Evolutionary conservation across 2,113 vertebrate species (phyloP).

Genomic region (Chunga burmeisteri): DNA sequence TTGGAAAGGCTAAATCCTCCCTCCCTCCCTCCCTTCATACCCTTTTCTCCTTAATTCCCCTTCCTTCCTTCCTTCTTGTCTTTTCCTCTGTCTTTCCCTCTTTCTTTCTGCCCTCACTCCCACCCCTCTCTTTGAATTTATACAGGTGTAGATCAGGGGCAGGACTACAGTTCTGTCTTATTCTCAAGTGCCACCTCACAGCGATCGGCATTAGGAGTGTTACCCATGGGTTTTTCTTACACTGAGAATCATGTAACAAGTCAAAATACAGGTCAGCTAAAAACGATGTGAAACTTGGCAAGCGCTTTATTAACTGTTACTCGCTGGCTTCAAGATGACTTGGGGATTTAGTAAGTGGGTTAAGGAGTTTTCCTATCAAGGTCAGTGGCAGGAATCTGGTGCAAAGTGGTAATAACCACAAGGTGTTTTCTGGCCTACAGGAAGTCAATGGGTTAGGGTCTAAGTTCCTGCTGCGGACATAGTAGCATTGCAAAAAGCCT

Average conservation of each 20-base stretch:
- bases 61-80: too few species aligned
- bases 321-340: not conserved
- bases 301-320: not conserved
- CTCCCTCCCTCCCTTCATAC: not conserved
- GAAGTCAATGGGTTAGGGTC: not conserved
- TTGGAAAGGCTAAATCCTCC: not conserved
- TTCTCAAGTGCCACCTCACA: not conserved
- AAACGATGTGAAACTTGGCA: not conserved
- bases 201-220: not conserved
- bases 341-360: conserved; percentile 36
- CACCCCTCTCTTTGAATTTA: not conserved
- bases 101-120: not conserved
- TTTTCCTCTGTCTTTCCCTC: not conserved
- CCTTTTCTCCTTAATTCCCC: too few species aligned
- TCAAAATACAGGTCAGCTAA: conserved; percentile 54
- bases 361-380: conserved; percentile 36
- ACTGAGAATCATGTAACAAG: not conserved
- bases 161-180: not conserved
- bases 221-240: not conserved
- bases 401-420: conserved; percentile 9
- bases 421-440: not conserved
- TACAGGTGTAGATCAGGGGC: not conserved
- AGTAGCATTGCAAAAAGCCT: not conserved
- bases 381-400: conserved; percentile 3
- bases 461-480: not conserved